Conservation (phyloP, 2,113 vertebrate genomes). For the Pristiophorus japonicus region DNA sequence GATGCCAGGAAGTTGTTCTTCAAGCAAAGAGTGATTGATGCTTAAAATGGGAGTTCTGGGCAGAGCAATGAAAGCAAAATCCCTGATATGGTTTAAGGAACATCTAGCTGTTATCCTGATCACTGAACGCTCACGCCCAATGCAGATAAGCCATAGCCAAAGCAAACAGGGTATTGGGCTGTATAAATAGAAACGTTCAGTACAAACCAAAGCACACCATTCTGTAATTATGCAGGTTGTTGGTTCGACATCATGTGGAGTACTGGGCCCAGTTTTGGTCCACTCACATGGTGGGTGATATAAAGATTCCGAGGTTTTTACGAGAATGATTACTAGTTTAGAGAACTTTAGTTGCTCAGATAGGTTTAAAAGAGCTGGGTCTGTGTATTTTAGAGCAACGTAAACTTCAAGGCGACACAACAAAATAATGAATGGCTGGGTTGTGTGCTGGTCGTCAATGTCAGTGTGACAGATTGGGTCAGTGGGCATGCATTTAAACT, state of each 20-base stretch:
- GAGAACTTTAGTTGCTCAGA: too few species aligned
- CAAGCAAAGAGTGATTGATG: background rate
- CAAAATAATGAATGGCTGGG: background rate
- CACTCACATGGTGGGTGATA: background rate
- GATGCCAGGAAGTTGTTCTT: background rate
- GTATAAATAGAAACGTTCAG: background rate
- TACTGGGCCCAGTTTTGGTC: background rate
- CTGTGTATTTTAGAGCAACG: background rate
- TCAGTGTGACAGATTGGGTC: background rate
- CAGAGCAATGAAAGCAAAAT: background rate
- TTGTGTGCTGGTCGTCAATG: background rate
- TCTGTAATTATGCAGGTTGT: background rate
- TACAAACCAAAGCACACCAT: background rate
- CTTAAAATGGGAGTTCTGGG: background rate
- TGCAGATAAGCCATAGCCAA: background rate
- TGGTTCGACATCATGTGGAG: background rate
- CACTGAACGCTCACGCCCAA: background rate
- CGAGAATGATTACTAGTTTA: background rate
- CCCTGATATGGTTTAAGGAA: background rate
- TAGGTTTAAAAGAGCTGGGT: background rate
- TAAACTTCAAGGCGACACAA: background rate
- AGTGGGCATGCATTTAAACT: background rate
- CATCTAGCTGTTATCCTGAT: background rate
- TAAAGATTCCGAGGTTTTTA: background rate
- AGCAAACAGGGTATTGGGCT: background rate